A percentile compares a stretch with the other conserved stretches of the same genome.
Conservation (phyloP, 2,797 vertebrate genomes). For the Glossophaga mutica region DNA sequence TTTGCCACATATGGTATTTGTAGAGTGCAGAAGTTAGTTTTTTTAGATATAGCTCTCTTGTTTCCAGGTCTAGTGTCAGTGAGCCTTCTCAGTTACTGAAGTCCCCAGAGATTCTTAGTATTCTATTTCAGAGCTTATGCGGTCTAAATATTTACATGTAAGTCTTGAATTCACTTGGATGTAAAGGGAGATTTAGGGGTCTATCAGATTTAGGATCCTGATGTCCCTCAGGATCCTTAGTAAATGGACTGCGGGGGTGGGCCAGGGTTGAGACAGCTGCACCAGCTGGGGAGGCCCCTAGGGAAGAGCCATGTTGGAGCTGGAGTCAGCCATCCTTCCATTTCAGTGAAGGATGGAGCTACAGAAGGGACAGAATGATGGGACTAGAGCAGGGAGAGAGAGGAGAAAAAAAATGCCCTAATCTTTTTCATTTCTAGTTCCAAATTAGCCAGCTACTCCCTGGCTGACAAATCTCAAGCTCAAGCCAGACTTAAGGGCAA, state of each 20-base stretch:
- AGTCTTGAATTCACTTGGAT: background rate
- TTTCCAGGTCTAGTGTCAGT: background rate
- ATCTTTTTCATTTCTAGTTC: background rate
- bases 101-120: background rate
- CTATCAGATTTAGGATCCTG: too few relatives aligned
- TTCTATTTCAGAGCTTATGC: background rate
- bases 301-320: rapidly evolving
- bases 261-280: rapidly evolving
- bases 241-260: rapidly evolving
- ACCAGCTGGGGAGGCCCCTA: rapidly evolving
- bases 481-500: background rate
- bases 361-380: rapidly evolving
- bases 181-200: background rate
- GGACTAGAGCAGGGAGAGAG: background rate
- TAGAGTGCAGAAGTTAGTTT: background rate
- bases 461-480: background rate
- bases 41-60: background rate
- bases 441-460: background rate
- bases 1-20: background rate
- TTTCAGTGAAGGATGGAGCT: background rate
- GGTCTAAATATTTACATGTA: background rate
- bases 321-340: rapidly evolving
- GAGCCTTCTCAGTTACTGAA: background rate
- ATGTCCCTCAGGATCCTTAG: background rate
- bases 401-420: background rate